Base-by-base conservation (phyloP, 1,140 invertebrate genomes). In the Aphaenogaster rudis region DNA sequence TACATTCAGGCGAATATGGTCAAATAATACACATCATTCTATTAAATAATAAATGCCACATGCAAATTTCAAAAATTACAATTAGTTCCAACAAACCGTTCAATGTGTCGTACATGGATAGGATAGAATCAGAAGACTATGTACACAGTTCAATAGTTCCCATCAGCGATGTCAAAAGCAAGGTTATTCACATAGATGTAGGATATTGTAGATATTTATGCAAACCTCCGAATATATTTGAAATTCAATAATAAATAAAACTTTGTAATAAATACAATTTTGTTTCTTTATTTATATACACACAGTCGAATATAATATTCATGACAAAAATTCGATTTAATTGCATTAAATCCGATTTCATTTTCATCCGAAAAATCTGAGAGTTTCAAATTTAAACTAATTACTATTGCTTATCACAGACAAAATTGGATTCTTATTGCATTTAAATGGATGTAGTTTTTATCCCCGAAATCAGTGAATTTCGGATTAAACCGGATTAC, bases 151-250 rank as follows among this genome's bases (percentile, higher is more conserved):
- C 28, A 71, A 71, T 71, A 71, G 45, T 71, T 71, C 15, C 45
- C 21, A 17, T 71, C 50, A 50, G 7, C 21, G 28, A 71, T 50
- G 48, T 81, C 67, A 52, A 82, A 89, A 63, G 61, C 28, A 63
- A 63, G 11, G 4, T 63, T 63, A 63, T 63, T 63, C 33, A 63
- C 13, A 15, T 63, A 63, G 13, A 63, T 63, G 61, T 63, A 39
- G 63, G 63, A 39, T 66, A 66, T 66, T 66, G 15, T 66, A 66
- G 36, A 66, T 66, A 66, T 66, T 66, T 66, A 66, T 39, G 63
- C 36, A 66, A 64, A 66, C 33, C 15, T 66, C 15, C 63, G 63
- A 66, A 66, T 66, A 39, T 8, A 66, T 66, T 36, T 66, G 15
- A 66, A 39, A 66, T 39, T 66, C 63, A 63, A 63, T 63, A 36